phyloP scores from a whole-genome alignment of 2,797 vertebrate genomes.

The Galagoides demidoff region DNA sequence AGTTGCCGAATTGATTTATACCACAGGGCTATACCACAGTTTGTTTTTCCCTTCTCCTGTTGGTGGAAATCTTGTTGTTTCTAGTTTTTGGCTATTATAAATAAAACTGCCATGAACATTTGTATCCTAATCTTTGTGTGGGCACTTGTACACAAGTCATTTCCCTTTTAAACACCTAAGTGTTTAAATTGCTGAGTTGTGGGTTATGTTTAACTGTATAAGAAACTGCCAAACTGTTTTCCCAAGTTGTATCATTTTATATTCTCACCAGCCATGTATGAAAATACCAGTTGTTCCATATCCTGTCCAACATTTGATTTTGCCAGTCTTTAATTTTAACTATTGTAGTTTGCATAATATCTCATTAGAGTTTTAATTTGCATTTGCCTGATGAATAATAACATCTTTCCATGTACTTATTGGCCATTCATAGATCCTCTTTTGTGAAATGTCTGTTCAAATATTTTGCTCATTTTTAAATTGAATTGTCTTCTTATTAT shows the following conservation, averaged over 20 bases:
- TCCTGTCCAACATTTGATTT: not conserved
- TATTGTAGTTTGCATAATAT: not conserved
- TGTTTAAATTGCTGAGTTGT: not conserved
- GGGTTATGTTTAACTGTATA: conserved; percentile 1
- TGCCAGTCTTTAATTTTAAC: not conserved
- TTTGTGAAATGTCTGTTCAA: not conserved
- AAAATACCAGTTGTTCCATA: not conserved
- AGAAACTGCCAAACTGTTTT: not conserved
- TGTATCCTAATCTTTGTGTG: conserved; percentile 6
- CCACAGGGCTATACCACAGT: not conserved
- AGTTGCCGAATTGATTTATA: not conserved
- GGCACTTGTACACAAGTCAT: not conserved
- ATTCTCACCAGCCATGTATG: not conserved
- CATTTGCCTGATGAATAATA: not conserved
- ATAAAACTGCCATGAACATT: not conserved
- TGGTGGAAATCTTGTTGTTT: not conserved
- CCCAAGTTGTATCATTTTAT: conserved; percentile 1
- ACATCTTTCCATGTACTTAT: not conserved
- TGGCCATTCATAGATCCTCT: not conserved
- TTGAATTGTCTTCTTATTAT: not conserved
- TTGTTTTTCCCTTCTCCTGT: not conserved
- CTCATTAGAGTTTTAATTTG: conserved; percentile 13
- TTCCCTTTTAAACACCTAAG: not conserved
- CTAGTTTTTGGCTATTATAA: not conserved
- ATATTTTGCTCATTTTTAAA: conserved; percentile 36